phyloP scores from a whole-genome alignment of 2,888 invertebrate genomes.

The Gibbula magus region DNA sequence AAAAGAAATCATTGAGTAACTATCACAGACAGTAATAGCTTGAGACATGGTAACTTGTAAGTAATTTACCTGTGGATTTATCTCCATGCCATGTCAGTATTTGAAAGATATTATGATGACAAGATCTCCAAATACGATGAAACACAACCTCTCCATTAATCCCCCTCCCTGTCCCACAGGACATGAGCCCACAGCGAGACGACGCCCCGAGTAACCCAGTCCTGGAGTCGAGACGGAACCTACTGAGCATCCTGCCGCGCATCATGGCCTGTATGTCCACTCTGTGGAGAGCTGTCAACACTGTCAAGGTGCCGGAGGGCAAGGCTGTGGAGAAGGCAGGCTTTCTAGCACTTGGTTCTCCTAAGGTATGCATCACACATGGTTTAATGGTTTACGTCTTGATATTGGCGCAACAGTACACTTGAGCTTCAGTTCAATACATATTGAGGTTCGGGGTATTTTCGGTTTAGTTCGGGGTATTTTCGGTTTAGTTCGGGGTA shows the following conservation, averaged over 20 bases:
- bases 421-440: no score
- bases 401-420: no score
- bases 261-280: slow-evolving; percentile 87
- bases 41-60: no score
- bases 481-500: no score
- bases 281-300: slow-evolving; percentile 83
- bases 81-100: no score
- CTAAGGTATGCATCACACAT: slow-evolving; percentile 75
- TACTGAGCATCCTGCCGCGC: slow-evolving; percentile 86
- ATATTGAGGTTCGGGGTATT: no score
- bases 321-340: slow-evolving; percentile 60
- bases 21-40: no score
- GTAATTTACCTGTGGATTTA: no score
- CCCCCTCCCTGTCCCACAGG: slow-evolving; percentile 48
- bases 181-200: slow-evolving; percentile 69
- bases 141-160: background rate
- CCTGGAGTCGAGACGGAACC: slow-evolving; percentile 82
- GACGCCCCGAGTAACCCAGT: slow-evolving; percentile 72
- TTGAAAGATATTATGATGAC: no score
- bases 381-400: background rate
- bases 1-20: no score
- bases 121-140: no score
- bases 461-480: no score
- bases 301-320: slow-evolving; percentile 73
- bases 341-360: slow-evolving; percentile 74